Conservation (phyloP, 2,113 vertebrate species). For the Ptilorrhoa leucosticta region DNA sequence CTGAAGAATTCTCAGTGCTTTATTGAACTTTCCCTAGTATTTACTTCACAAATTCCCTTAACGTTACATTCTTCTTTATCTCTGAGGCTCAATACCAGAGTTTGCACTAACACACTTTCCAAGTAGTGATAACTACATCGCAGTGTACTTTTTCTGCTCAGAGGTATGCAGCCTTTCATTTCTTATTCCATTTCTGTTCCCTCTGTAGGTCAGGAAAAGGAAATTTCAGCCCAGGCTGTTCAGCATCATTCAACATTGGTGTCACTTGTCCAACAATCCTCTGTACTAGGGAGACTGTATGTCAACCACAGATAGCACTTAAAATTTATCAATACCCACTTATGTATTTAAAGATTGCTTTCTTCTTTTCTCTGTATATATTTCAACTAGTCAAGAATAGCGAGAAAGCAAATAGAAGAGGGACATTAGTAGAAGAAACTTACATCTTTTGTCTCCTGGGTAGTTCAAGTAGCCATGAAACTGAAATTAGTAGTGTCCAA, state of each 20-base stretch:
- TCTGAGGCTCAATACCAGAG: conserved; percentile 7
- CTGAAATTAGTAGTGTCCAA: background rate
- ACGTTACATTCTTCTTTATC: conserved; percentile 47
- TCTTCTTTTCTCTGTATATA: background rate
- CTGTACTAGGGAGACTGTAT: background rate
- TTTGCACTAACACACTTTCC: conserved; percentile 32
- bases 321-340: conserved; percentile 16
- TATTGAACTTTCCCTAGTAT: background rate
- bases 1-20: background rate
- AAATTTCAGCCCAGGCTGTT: conserved; percentile 53
- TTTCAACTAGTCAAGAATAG: conserved; percentile 23
- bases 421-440: background rate
- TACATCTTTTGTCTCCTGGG: background rate
- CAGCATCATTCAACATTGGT: conserved; percentile 47
- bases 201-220: conserved; percentile 17
- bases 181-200: conserved; percentile 61
- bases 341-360: background rate
- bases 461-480: background rate
- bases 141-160: conserved; percentile 56
- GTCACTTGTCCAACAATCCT: conserved; percentile 19
- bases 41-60: conserved; percentile 45
- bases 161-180: conserved; percentile 51
- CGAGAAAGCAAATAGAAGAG: background rate
- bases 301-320: conserved; percentile 32
- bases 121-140: conserved; percentile 48